These are phyloP conservation scores for Hydrotaea diabolus DNA, from an alignment of 2,888 invertebrate genomes.

Conservation along the genomic window DNA sequence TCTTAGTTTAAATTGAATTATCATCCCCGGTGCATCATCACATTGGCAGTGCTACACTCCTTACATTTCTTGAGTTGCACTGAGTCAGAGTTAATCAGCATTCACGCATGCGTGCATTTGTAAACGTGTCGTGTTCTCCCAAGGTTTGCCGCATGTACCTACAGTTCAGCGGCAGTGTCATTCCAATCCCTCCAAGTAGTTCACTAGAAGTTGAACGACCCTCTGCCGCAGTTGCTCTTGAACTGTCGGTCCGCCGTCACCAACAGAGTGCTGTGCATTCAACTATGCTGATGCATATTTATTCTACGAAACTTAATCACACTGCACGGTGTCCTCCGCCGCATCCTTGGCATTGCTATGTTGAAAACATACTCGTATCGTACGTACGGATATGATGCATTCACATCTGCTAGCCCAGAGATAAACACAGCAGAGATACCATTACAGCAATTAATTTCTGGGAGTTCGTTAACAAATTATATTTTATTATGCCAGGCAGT, in stretches of 20 bases:
- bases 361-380: neutral
- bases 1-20: too few relatives aligned
- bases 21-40: neutral
- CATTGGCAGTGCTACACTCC: neutral
- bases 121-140: neutral
- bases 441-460: neutral
- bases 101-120: constrained; percentile 1
- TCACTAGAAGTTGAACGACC: neutral
- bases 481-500: too few relatives aligned
- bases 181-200: neutral
- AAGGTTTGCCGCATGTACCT: neutral
- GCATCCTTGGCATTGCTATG: constrained; percentile 15
- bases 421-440: neutral
- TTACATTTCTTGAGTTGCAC: neutral
- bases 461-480: neutral
- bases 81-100: constrained; percentile 20
- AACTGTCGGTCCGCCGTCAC: neutral
- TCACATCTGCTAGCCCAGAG: neutral
- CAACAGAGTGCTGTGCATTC: neutral
- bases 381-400: neutral
- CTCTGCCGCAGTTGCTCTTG: neutral
- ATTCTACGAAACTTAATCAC: neutral
- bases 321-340: neutral
- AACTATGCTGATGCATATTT: neutral
- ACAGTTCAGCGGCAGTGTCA: neutral